These are phyloP conservation scores for Aspiorhynchus laticeps DNA, from an alignment of 2,113 vertebrate genomes.

Conservation along the genomic window DNA sequence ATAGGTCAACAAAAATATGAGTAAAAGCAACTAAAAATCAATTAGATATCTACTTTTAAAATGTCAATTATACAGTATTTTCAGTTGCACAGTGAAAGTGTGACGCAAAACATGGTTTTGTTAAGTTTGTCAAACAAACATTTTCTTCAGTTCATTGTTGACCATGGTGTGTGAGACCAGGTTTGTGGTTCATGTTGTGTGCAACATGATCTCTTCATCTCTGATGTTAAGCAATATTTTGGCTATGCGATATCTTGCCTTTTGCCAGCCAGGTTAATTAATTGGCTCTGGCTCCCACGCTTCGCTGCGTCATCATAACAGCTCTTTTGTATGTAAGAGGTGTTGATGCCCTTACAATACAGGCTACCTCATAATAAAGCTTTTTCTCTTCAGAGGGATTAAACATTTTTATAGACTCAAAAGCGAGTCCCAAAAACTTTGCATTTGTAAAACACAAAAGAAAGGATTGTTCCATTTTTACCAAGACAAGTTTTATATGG, in stretches of 20 bases:
- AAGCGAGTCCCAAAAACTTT: neutral
- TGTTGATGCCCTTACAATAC: neutral
- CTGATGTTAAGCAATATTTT: conserved; percentile 10
- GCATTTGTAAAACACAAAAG: neutral
- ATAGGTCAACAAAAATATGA: neutral
- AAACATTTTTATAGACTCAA: neutral
- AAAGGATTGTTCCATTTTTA: neutral
- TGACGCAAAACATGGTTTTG: neutral
- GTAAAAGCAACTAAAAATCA: neutral
- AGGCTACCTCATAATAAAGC: neutral
- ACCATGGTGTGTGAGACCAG: neutral
- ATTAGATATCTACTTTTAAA: neutral
- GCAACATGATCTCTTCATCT: conserved; percentile 1
- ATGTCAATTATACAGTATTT: neutral
- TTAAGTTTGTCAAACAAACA: neutral
- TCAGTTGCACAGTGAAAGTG: neutral
- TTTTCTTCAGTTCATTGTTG: neutral
- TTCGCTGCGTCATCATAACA: neutral
- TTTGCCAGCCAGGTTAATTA: conserved; percentile 31
- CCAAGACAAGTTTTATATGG: neutral
- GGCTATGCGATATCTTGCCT: conserved; percentile 9
- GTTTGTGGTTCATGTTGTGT: neutral
- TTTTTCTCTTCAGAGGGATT: neutral
- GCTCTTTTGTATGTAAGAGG: conserved; percentile 22
- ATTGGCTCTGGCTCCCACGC: neutral